Conservation (phyloP, 2,113 vertebrate species). For the Crotophaga sulcirostris region DNA sequence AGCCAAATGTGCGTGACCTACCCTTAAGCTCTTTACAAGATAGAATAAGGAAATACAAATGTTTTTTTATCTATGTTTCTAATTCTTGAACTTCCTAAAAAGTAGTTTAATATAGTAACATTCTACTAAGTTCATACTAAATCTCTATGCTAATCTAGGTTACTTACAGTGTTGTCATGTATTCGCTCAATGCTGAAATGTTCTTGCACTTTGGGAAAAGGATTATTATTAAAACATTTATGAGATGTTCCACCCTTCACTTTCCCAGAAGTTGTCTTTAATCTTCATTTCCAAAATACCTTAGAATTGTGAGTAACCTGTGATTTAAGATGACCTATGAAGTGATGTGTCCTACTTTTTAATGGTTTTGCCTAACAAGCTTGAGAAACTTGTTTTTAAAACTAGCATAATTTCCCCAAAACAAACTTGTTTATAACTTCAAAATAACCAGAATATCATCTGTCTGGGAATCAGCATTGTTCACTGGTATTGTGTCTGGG, state of each 20-base stretch:
- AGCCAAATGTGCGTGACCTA: neutral
- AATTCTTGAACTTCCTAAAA: neutral
- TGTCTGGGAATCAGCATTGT: neutral
- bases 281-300: neutral
- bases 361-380: neutral
- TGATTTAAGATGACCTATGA: neutral
- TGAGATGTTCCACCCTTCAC: neutral
- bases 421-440: neutral
- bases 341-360: neutral
- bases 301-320: neutral
- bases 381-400: neutral
- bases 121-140: neutral
- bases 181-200: neutral
- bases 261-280: neutral
- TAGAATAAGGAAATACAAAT: neutral
- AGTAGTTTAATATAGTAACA: neutral
- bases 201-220: neutral
- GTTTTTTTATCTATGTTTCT: neutral
- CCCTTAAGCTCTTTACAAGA: neutral
- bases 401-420: neutral
- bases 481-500: neutral
- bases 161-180: neutral
- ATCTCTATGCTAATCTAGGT: neutral
- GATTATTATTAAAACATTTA: neutral
- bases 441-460: neutral